A percentile compares a stretch with the other conserved stretches of the same genome.
Conservation (phyloP, 1,140 invertebrate genomes). For the Drosophila nigrodunni region DNA sequence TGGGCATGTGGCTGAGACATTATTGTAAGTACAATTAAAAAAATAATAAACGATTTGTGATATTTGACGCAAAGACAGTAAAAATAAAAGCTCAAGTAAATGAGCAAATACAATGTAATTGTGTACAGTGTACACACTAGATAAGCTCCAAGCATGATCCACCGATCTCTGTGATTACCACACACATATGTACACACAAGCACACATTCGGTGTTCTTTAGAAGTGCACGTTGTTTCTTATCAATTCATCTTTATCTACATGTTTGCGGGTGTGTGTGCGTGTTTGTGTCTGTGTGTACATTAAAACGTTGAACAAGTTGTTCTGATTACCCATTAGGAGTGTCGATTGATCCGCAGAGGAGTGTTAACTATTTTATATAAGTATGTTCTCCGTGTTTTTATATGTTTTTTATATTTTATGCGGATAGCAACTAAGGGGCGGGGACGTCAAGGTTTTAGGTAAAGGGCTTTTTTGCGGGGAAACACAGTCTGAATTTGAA, state of each 20-base stretch:
- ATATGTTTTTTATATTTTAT: background rate
- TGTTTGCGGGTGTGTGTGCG: background rate
- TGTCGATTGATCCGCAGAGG: background rate
- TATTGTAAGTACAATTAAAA: constrained; percentile 13
- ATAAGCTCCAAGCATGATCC: no score
- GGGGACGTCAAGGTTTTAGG: no score
- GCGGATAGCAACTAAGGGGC: no score
- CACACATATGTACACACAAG: background rate
- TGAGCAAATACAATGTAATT: background rate
- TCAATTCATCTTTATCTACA: constrained; percentile 63
- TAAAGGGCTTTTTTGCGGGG: no score
- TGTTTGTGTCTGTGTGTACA: constrained; percentile 6
- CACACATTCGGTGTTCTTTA: background rate
- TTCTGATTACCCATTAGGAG: constrained; percentile 15
- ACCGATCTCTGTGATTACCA: background rate
- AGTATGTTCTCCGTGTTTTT: background rate
- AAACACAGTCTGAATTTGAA: background rate
- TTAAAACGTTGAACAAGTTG: constrained; percentile 1
- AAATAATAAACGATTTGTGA: background rate
- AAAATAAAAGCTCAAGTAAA: background rate
- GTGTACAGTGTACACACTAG: no score
- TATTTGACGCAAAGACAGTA: background rate
- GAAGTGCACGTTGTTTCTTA: constrained; percentile 49
- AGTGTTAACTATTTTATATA: constrained; percentile 6
- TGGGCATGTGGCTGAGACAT: constrained; percentile 14